phyloP scores from a whole-genome alignment of 2,113 vertebrate genomes.

The Dermatemys mawii region DNA sequence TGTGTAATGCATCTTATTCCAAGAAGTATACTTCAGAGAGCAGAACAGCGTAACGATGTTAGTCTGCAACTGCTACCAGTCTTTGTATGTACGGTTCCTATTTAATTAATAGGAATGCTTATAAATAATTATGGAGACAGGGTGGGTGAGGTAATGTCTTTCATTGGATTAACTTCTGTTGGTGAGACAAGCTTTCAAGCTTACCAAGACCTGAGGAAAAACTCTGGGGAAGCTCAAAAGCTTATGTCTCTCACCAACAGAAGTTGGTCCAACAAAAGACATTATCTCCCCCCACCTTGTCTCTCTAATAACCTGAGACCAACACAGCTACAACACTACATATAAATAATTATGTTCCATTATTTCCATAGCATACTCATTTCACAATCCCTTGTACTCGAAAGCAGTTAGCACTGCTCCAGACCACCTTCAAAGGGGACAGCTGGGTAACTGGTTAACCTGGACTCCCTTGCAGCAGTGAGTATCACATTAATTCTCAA shows the following conservation, averaged over 20 bases:
- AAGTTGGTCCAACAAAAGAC: not conserved
- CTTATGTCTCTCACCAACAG: not conserved
- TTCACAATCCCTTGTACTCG: not conserved
- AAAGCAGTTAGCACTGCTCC: not conserved
- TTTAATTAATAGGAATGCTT: not conserved
- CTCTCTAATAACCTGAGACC: not conserved
- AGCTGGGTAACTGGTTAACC: not conserved
- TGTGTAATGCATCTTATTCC: accelerated
- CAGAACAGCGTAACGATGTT: accelerated
- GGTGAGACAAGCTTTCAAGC: not conserved
- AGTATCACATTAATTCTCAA: not conserved
- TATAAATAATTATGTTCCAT: not conserved
- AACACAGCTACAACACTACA: not conserved
- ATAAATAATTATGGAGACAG: not conserved
- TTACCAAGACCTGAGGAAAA: not conserved
- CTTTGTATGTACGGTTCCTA: accelerated
- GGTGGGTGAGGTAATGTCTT: not conserved
- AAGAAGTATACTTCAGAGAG: not conserved
- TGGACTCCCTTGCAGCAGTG: slow-evolving; percentile 8
- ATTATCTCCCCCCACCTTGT: not conserved
- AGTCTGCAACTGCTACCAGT: accelerated
- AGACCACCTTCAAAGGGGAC: not conserved
- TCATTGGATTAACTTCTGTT: not conserved
- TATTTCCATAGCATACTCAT: not conserved
- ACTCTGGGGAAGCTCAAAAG: not conserved